Evolutionary conservation across 2,888 invertebrate species (phyloP), one percentile per base, ranked within the genome.

Genomic region (Nephrotoma guestfalica): DNA sequence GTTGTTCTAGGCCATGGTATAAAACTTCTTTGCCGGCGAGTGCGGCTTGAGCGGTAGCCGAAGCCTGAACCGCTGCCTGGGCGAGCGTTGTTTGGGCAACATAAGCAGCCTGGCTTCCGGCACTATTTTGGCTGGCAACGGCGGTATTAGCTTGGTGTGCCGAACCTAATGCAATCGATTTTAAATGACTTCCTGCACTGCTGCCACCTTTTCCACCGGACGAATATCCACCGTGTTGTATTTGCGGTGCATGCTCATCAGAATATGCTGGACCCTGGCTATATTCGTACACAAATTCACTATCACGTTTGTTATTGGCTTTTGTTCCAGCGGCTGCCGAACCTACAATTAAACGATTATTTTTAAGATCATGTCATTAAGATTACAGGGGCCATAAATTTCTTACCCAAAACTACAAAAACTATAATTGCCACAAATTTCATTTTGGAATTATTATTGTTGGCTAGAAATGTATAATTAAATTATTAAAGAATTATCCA

Each of bases 21-120:
- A 94, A 92, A 15, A 94, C 94, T 88, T 93, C 93, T 88, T 93
- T 93, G 90, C 93, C 95, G 90, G 91, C 94, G 90, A 91, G 93
- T 89, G 91, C 95, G 1, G 93, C 93, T 87, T 93, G 93, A 0
- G 94, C 94, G 0, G 93, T 94, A 3, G 93, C 93, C 0, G 93
- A 93, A 11, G 95, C 93, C 89, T 95, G 94, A 0, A 94, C 93
- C 0, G 95, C 95, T 0, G 94, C 93, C 89, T 95, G 95, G 0
- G 95, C 95, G 30, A 95, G 89, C 0, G 94, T 94, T 88, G 95
- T 95, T 91, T 95, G 95, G 0, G 95, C 95, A 2, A 94, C 93
- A 83, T 86, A 87, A 0, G 87, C 87, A 6, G 95, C 95, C 90
- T 95, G 95, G 87, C 94, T 93, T 0, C 94, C 95, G 0, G 95